These are phyloP conservation scores for Burhinus bistriatus DNA, from an alignment of 2,113 vertebrate genomes.

Conservation along the genomic window DNA sequence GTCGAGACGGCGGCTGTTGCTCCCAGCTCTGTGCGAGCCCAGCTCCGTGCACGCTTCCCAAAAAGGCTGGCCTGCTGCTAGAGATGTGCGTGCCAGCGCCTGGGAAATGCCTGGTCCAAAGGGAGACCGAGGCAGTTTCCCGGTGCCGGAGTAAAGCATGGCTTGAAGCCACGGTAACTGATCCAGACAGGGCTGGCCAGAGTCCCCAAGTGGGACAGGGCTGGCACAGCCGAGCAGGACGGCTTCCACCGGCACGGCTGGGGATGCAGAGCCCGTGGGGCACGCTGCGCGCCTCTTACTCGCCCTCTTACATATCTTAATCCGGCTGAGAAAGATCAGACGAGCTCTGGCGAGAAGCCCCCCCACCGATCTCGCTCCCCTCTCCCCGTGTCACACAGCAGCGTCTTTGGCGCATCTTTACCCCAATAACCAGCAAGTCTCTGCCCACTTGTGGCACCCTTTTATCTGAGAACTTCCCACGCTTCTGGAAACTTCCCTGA, in stretches of 20 bases:
- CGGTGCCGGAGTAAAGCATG: fast-evolving
- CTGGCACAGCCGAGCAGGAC: not conserved
- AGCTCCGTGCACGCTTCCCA: not conserved
- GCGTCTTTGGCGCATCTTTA: not conserved
- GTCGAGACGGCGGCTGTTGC: fast-evolving
- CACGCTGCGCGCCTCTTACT: fast-evolving
- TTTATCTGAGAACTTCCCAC: not conserved
- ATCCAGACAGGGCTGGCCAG: not conserved
- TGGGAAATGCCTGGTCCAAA: not conserved
- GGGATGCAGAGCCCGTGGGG: fast-evolving
- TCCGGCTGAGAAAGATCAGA: not conserved
- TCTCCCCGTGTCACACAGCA: fast-evolving
- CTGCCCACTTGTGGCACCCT: not conserved
- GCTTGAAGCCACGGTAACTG: fast-evolving
- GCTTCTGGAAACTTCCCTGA: not conserved
- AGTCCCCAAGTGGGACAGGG: not conserved
- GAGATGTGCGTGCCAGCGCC: fast-evolving
- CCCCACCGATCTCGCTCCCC: fast-evolving
- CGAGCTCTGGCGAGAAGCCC: not conserved
- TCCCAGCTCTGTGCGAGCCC: not conserved
- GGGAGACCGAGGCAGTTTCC: not conserved
- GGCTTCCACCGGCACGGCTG: fast-evolving
- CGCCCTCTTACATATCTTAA: not conserved
- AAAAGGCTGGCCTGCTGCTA: fast-evolving
- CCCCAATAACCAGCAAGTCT: not conserved